phyloP scores from a whole-genome alignment of 1,140 invertebrate genomes.

The Neoseiulus cucumeris region DNA sequence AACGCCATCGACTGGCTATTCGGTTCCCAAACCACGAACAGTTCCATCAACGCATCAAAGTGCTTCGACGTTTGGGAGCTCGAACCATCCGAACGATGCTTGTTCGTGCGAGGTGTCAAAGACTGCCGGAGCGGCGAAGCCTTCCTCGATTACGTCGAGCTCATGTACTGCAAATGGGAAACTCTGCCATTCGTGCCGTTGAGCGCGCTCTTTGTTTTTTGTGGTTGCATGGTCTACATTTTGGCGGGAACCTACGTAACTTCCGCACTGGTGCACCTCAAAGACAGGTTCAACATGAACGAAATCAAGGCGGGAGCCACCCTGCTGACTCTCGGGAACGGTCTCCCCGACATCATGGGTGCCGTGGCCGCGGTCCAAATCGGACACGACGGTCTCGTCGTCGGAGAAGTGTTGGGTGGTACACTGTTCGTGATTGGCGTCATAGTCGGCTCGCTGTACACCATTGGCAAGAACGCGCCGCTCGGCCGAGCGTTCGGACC shows the following conservation, averaged over 20 bases:
- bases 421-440: conserved; percentile 5
- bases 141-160: not conserved
- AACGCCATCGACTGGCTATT: not conserved
- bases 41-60: not conserved
- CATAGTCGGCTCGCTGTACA: not conserved
- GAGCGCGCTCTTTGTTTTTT: not conserved
- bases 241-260: not conserved
- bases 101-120: not conserved
- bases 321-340: not conserved
- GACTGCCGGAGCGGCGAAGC: conserved; percentile 2
- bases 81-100: not conserved
- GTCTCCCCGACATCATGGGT: not conserved
- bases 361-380: not conserved
- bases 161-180: not conserved
- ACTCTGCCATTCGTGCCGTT: not conserved
- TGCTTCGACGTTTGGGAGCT: conserved; percentile 6
- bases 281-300: not conserved
- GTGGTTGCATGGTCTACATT: not conserved
- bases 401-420: not conserved
- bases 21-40: not conserved
- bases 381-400: not conserved
- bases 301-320: not conserved
- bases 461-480: not conserved
- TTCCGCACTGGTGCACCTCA: not conserved
- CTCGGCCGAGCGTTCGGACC: not conserved